These are phyloP conservation scores for Pocillopora damicornis DNA, from an alignment of 64 coral and sea anemone genomes.

Conservation along the genomic window DNA sequence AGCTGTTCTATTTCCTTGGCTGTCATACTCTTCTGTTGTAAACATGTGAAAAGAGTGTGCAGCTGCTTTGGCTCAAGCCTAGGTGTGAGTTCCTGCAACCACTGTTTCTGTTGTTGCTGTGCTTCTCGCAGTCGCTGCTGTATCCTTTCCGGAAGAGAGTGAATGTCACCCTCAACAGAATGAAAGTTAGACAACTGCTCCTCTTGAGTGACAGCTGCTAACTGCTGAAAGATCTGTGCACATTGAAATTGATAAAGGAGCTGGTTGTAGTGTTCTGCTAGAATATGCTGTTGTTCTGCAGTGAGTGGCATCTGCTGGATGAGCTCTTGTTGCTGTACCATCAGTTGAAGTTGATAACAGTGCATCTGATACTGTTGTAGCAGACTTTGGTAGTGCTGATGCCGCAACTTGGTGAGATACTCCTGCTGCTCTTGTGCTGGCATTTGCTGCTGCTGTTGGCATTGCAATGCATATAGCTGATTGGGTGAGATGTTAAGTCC, in stretches of 20 bases:
- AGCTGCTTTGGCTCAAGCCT: conserved; percentile 40
- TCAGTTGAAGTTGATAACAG: conserved; percentile 34
- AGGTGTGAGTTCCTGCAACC: conserved; percentile 22
- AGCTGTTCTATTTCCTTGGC: conserved; percentile 13
- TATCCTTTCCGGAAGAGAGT: conserved; percentile 12
- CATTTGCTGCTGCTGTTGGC: conserved; percentile 45
- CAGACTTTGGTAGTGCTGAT: conserved; percentile 50
- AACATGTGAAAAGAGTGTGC: conserved; percentile 30
- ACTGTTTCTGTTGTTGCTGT: conserved; percentile 8
- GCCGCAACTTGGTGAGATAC: background rate
- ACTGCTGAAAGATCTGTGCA: conserved; percentile 33
- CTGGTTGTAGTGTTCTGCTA: conserved; percentile 40
- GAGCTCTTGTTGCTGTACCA: conserved; percentile 48
- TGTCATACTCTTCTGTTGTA: conserved; percentile 34
- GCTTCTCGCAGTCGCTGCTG: conserved; percentile 26
- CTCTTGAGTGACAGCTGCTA: conserved; percentile 20
- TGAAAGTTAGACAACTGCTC: conserved; percentile 10
- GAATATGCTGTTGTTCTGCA: conserved; percentile 19
- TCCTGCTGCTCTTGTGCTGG: conserved; percentile 32
- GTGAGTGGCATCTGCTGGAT: conserved; percentile 35
- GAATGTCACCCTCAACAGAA: background rate
- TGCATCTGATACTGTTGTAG: conserved; percentile 52
- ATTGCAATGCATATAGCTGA: conserved; percentile 52
- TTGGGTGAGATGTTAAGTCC: conserved; percentile 22
- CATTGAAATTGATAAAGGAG: conserved; percentile 50